Evolutionary conservation across 2,888 invertebrate species (phyloP).

Genomic region (Geophilus truncorum): DNA sequence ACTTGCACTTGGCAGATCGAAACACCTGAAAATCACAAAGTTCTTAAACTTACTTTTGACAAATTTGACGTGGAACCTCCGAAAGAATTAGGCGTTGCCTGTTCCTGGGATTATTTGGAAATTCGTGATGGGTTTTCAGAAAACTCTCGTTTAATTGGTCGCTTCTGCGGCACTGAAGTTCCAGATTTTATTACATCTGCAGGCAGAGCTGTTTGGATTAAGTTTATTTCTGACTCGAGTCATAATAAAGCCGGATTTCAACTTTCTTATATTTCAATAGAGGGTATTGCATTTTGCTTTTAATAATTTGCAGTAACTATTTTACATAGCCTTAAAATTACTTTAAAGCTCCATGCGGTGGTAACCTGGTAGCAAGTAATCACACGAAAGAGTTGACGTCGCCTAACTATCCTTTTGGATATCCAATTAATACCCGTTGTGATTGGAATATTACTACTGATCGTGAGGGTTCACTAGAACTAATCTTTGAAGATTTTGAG

Average conservation of each 20-base stretch:
- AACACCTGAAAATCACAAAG: constrained; percentile 56
- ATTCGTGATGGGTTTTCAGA: constrained; percentile 66
- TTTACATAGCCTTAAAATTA: not conserved
- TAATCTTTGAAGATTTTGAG: not conserved
- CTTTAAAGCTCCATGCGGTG: not conserved
- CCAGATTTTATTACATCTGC: constrained; percentile 60
- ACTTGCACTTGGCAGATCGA: constrained; percentile 71
- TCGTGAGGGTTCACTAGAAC: not conserved
- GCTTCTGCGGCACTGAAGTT: constrained; percentile 61
- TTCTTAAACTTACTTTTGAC: constrained; percentile 57
- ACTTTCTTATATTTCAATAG: constrained; percentile 54
- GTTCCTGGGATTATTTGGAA: constrained; percentile 70
- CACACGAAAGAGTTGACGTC: constrained; percentile 48
- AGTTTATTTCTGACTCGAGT: constrained; percentile 61
- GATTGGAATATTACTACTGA: constrained; percentile 62
- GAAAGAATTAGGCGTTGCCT: constrained; percentile 52
- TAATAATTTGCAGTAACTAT: too few relatives aligned
- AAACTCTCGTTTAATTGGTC: constrained; percentile 61
- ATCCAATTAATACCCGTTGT: constrained; percentile 58
- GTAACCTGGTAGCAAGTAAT: not conserved
- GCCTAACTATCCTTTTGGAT: constrained; percentile 60
- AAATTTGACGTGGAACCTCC: constrained; percentile 51
- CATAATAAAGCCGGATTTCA: constrained; percentile 57
- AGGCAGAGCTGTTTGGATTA: constrained; percentile 58
- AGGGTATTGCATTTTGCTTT: too few relatives aligned